Base-by-base conservation (phyloP, 2,888 invertebrate genomes). In the Drosophila nigritarsus region DNA sequence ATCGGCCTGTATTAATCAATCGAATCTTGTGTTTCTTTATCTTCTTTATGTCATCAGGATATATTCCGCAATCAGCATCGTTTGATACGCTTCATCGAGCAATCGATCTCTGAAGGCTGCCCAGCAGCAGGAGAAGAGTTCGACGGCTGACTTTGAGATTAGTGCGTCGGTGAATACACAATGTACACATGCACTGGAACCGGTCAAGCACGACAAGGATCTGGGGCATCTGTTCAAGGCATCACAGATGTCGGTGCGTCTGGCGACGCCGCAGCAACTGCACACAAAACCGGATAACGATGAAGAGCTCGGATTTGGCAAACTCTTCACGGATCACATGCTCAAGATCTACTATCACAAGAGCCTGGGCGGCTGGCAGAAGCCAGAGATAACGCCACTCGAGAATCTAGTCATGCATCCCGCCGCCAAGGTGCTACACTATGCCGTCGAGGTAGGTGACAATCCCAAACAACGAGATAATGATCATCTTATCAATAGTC, bases 311-410 rank as follows among this genome's bases (percentile, higher is more conserved):
- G 95, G 95, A 60, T 99, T 99, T 93, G 99, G 99, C n/a, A 97
- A 97, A 93, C 95, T 95, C 86, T 99, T 98, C 93, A 97, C 98
- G 13, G 99, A 99, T 93, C 99, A 99, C 92, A 99, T 99, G 99
- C 94, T 99, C 53, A 97, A 97, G 94, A 94, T 98, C 59, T 96
- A 96, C 83, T 99, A 97, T 94, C 95, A 96, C 87, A 95, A 95
- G 83, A 95, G 95, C 61, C 93, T 96, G 53, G 99, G 99, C 13
- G 99, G 99, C 18, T 99, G 99, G 99, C 97, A 96, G 90, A 95
- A 95, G 87, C 99, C 99, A 1, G 95, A 96, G 92, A 98, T 99
- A 71, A 95, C 95, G 63, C 99, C 99, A 0, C 95, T 99, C 82
- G 97, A 98, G 93, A 96, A 97, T 92, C 94, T 99, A 66, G 95